A percentile compares a stretch with the other conserved stretches of the same genome.
phyloP scores from a whole-genome alignment of 2,888 invertebrate genomes.

The Idaea straminata region DNA sequence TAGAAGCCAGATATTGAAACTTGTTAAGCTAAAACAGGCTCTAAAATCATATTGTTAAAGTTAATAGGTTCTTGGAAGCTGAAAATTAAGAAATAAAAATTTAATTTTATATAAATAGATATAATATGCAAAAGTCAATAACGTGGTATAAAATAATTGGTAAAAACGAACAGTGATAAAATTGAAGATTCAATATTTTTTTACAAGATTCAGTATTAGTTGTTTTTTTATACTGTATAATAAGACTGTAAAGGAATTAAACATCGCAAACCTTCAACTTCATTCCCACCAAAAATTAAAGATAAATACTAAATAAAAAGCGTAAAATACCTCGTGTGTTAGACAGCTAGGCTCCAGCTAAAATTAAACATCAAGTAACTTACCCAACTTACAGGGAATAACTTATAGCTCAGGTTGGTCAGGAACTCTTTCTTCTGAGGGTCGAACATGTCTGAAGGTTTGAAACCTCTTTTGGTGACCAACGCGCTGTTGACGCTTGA shows the following conservation, averaged over 20 bases:
- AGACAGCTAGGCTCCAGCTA: constrained; percentile 58
- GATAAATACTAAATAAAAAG: neutral
- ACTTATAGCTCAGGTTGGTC: constrained; percentile 88
- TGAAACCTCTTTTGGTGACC: constrained; percentile 87
- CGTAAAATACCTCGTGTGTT: constrained; percentile 39
- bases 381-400: constrained; percentile 91
- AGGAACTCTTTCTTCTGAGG: constrained; percentile 90
- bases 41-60: neutral
- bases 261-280: neutral
- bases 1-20: constrained; percentile 25
- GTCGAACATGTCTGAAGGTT: constrained; percentile 92
- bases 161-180: too few species aligned
- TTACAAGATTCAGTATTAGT: too few species aligned
- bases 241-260: neutral
- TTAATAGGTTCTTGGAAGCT: neutral
- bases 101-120: constrained; percentile 28
- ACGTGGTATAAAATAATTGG: too few species aligned
- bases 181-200: too few species aligned
- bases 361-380: constrained; percentile 60
- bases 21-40: constrained; percentile 3
- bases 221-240: too few species aligned
- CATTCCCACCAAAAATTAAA: neutral
- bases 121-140: constrained; percentile 29
- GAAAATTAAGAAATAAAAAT: constrained; percentile 21
- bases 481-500: constrained; percentile 80